Evolutionary conservation across 2,797 vertebrate genomes (phyloP).

Genomic region (Rhinatrema bivittatum): DNA sequence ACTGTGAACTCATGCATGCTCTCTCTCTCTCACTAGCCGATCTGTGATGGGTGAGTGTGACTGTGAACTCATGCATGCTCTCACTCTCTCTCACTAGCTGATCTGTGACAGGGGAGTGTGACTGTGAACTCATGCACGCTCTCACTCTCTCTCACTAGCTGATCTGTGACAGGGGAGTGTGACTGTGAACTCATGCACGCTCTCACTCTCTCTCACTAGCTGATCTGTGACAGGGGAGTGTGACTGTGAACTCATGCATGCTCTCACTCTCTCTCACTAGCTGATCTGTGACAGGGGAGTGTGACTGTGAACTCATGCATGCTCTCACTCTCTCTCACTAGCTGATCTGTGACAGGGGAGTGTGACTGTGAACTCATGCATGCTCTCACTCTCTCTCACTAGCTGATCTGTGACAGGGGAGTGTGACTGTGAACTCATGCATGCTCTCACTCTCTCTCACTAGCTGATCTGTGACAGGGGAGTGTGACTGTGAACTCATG

Average conservation of each 20-base stretch:
- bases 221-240: slow-evolving; percentile 30
- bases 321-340: slow-evolving; percentile 23
- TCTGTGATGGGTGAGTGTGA: no score
- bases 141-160: slow-evolving; percentile 50
- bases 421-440: rapidly evolving
- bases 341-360: slow-evolving; percentile 47
- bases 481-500: neutral
- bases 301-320: rapidly evolving
- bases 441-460: rapidly evolving
- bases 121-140: no score
- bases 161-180: neutral
- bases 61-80: no score
- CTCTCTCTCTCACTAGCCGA: slow-evolving; percentile 54
- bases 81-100: slow-evolving; percentile 50
- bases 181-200: no score
- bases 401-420: slow-evolving; percentile 57
- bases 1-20: no score
- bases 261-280: slow-evolving; percentile 38
- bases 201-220: slow-evolving; percentile 39
- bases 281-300: slow-evolving; percentile 35
- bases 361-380: rapidly evolving
- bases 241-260: rapidly evolving
- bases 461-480: slow-evolving; percentile 59
- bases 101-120: neutral
- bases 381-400: neutral